Conservation (phyloP, 2,888 invertebrate genomes). For the Eupithecia vulgata region DNA sequence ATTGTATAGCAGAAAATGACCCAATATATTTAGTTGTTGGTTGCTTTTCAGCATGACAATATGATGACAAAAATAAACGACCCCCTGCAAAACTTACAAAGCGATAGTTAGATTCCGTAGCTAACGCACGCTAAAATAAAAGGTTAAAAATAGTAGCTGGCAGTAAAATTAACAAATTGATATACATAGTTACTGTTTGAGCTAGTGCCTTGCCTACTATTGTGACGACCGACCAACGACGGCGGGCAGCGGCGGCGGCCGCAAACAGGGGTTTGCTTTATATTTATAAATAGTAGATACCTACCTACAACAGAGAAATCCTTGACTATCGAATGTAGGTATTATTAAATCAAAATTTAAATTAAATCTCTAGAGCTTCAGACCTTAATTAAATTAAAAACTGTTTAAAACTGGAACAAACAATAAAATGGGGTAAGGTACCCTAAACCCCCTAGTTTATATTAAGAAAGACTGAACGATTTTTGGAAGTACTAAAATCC, state of each 20-base stretch:
- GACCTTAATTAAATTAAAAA: neutral
- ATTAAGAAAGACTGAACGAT: neutral
- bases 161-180: conserved; percentile 65
- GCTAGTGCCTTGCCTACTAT: conserved; percentile 29
- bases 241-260: neutral
- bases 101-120: conserved; percentile 59
- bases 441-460: neutral
- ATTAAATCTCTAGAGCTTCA: neutral
- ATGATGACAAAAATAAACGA: conserved; percentile 46
- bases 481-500: neutral
- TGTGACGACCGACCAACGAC: conserved; percentile 5
- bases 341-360: neutral
- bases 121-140: conserved; percentile 59
- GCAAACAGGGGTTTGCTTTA: conserved; percentile 3
- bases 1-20: neutral
- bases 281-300: conserved; percentile 18
- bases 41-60: neutral
- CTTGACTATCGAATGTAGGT: neutral
- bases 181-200: conserved; percentile 40
- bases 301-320: conserved; percentile 10
- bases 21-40: neutral
- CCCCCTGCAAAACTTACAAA: conserved; percentile 55
- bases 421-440: neutral
- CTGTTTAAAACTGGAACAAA: neutral
- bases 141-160: conserved; percentile 70